phyloP scores from a whole-genome alignment of 2,113 vertebrate genomes.

The Salvelinus alpinus region DNA sequence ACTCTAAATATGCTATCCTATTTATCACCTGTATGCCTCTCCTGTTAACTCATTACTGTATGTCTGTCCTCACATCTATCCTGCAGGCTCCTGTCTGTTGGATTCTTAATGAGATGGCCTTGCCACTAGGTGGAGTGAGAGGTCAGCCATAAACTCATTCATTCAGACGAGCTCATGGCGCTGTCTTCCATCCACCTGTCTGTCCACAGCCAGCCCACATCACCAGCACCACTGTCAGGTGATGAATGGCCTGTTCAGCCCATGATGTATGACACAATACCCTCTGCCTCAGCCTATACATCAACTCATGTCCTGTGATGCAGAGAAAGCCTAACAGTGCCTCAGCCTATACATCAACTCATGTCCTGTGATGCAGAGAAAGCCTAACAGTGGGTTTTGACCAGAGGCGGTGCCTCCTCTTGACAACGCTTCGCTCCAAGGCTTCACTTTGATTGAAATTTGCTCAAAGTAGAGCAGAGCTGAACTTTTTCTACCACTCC shows the following conservation, averaged over 20 bases:
- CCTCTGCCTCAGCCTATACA: background rate
- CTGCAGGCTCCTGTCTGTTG: background rate
- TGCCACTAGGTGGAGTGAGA: constrained; percentile 75
- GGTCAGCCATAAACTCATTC: constrained; percentile 43
- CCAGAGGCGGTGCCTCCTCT: too few species aligned
- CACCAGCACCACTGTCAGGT: background rate
- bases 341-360: background rate
- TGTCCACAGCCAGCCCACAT: background rate
- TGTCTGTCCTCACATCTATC: background rate
- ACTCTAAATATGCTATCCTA: background rate
- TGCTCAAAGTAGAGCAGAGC: too few species aligned
- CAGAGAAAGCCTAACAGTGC: background rate
- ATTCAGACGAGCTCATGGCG: background rate
- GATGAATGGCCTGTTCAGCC: background rate
- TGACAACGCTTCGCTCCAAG: too few species aligned
- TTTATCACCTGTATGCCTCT: constrained; percentile 6
- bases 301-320: constrained; percentile 7
- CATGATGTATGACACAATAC: background rate
- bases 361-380: background rate
- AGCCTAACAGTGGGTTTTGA: background rate
- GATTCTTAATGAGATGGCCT: constrained; percentile 48
- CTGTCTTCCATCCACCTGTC: background rate
- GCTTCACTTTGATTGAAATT: too few species aligned
- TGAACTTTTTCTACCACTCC: too few species aligned
- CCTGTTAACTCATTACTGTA: background rate